Base-by-base conservation (phyloP, 2,797 vertebrate genomes). In the Urophycis tenuis region DNA sequence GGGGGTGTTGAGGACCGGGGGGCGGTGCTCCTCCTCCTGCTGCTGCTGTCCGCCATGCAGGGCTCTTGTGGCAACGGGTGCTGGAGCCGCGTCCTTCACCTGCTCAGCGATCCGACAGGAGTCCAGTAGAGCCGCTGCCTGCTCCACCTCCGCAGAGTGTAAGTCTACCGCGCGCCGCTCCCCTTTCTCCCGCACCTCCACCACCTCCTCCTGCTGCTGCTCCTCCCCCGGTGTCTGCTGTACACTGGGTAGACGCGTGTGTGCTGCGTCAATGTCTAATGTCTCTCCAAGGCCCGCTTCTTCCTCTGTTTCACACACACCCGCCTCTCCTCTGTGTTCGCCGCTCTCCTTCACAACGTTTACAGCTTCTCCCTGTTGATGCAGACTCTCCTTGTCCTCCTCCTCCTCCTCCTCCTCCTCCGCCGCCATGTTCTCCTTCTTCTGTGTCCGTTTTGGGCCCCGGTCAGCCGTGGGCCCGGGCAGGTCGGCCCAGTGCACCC, bases 401-500 rank as follows among this genome's bases (percentile, higher is more conserved):
- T 2, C 39, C 39, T 15, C 39, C 39, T 15, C 39, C 39, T 41
- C 39, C 39, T 15, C 14, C 39, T n/a, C 77, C 33, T 71, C n/a
- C n/a, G 67, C 71, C 77, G n/a, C n/a, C n/a, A n/a, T n/a, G n/a
- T 15, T 14, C 39, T 15, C 11, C 39, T 41, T 15, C 39, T 15
- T 76, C 34, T 69, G 70, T 70, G 77, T 81, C 73, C 75, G 45
- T 0, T 0, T 30, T 11, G 71, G 75, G 19, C 60, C 1, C 6
- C 71, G 77, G 72, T 76, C 72, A 72, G 85, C 86, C 5, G 77
- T 70, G 29, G 1, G 15, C 81, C 86, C 78, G 1, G 80, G 31
- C 75, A 88, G 70, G 86, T 90, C 81, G 1, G 70, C 92, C 93
- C 92, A 94, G 82, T 93, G 90, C 78, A 90, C 91, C 2, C 34